Conservation (phyloP, 1,140 invertebrate species). For the Aleiodes sp. region DNA sequence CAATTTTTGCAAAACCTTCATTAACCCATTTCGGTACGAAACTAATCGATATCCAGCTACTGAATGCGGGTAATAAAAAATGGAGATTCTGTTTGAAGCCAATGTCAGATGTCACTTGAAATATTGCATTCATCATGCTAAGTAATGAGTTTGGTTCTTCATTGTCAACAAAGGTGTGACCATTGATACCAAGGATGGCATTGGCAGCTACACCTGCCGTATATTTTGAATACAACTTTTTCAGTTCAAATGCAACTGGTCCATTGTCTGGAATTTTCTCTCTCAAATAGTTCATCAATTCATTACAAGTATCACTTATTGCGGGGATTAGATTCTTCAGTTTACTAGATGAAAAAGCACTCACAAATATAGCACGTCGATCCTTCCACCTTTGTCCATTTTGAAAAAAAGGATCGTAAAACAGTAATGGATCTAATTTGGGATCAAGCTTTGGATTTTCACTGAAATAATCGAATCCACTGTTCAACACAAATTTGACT, state of each 20-base stretch:
- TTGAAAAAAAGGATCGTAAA: constrained; percentile 48
- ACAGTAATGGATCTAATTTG: constrained; percentile 40
- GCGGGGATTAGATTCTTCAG: constrained; percentile 34
- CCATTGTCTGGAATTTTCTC: no score
- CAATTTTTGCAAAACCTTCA: constrained; percentile 36
- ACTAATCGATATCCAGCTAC: constrained; percentile 25
- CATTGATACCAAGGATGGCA: constrained; percentile 43
- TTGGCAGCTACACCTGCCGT: constrained; percentile 46
- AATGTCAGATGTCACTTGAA: neutral
- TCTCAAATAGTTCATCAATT: constrained; percentile 34
- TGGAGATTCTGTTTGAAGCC: neutral
- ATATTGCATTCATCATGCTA: neutral
- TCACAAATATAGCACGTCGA: constrained; percentile 25
- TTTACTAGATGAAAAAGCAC: constrained; percentile 38
- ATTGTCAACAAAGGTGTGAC: constrained; percentile 41
- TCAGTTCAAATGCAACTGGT: constrained; percentile 43
- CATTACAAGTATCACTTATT: constrained; percentile 22
- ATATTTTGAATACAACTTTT: constrained; percentile 41
- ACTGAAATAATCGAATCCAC: constrained; percentile 49
- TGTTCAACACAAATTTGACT: constrained; percentile 51
- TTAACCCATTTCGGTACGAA: constrained; percentile 34
- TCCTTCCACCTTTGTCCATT: constrained; percentile 41
- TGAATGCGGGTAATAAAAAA: constrained; percentile 28
- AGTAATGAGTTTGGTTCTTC: constrained; percentile 39
- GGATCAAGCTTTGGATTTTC: constrained; percentile 29